phyloP scores from a whole-genome alignment of 2,888 invertebrate genomes.

The Drosophila ezoana region DNA sequence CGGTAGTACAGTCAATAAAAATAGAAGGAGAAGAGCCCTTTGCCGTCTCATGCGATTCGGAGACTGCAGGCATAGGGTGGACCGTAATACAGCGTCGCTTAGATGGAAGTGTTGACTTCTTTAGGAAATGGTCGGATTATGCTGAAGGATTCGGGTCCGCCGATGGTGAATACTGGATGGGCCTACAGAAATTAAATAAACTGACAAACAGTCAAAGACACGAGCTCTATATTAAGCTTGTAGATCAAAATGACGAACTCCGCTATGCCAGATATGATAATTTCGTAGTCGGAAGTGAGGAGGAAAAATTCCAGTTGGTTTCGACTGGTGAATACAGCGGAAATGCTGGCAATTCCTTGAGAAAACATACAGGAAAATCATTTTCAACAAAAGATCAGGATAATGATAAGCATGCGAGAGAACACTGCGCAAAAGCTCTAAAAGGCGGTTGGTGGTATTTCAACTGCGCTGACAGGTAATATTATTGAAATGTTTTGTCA shows the following conservation, averaged over 20 bases:
- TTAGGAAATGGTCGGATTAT: not conserved
- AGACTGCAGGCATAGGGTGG: not conserved
- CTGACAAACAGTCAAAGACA: not conserved
- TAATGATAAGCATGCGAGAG: too few relatives aligned
- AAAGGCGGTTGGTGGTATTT: too few relatives aligned
- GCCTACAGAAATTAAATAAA: not conserved
- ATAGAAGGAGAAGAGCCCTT: too few relatives aligned
- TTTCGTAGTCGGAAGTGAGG: not conserved
- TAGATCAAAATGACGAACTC: not conserved
- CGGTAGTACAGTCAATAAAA: not conserved
- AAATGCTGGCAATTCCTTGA: not conserved
- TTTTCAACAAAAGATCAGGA: not conserved
- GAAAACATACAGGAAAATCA: rapidly evolving
- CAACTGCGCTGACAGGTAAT: too few relatives aligned
- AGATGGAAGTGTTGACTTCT: not conserved
- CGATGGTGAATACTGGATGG: not conserved
- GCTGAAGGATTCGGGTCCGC: not conserved
- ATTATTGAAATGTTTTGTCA: not conserved
- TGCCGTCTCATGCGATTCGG: not conserved
- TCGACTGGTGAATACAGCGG: not conserved
- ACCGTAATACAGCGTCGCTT: not conserved
- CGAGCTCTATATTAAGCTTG: not conserved
- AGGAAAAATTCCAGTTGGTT: not conserved
- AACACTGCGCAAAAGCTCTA: too few relatives aligned
- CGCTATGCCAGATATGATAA: not conserved